phyloP scores from a whole-genome alignment of 2,888 invertebrate species.

The Apodemia mormo region DNA sequence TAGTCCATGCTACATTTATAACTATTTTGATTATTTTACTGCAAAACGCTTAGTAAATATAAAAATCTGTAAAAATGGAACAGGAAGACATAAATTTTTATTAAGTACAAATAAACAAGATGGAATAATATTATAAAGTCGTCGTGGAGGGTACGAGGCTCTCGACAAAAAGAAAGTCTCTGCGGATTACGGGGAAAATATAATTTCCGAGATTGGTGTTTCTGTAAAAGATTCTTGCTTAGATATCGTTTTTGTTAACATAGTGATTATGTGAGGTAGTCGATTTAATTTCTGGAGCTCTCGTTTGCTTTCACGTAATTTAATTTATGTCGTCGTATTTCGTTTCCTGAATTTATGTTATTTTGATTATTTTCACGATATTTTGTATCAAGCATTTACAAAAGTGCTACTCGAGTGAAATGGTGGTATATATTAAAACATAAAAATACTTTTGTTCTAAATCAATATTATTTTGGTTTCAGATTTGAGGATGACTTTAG shows the following conservation, averaged over 20 bases:
- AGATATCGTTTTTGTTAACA: slow-evolving; percentile 21
- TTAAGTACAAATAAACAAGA: slow-evolving; percentile 18
- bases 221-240: slow-evolving; percentile 23
- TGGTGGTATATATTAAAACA: too few species aligned
- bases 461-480: too few species aligned
- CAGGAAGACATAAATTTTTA: slow-evolving; percentile 16
- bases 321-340: slow-evolving; percentile 6
- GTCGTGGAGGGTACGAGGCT: slow-evolving; percentile 6
- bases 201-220: slow-evolving; percentile 52
- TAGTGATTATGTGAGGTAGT: slow-evolving; percentile 18
- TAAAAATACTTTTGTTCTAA: too few species aligned
- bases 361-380: not conserved
- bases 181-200: slow-evolving; percentile 52
- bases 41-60: not conserved
- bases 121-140: slow-evolving; percentile 19
- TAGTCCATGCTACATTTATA: too few species aligned
- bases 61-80: not conserved
- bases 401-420: too few species aligned
- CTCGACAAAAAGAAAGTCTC: slow-evolving; percentile 19
- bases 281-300: slow-evolving; percentile 10
- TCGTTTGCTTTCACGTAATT: slow-evolving; percentile 6
- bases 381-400: not conserved
- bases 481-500: too few species aligned
- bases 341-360: not conserved
- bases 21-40: too few species aligned